Base-by-base conservation (phyloP, 92 coral and sea anemone species). In the Bergia puertoricense region DNA sequence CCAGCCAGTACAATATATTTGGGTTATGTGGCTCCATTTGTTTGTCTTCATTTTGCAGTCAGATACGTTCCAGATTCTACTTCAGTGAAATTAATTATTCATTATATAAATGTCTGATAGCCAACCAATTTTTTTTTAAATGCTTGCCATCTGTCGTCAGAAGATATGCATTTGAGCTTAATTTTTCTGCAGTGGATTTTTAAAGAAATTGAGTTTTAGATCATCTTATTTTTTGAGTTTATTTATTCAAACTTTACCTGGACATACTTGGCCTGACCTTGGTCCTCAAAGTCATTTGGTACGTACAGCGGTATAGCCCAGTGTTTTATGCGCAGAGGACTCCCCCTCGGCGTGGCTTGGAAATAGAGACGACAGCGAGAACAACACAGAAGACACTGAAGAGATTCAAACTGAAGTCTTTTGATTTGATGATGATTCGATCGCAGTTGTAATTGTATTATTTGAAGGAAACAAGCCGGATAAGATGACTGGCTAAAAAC, bases 321-420 rank as follows among this genome's bases (percentile, higher is more conserved):
- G 36, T 54, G 50, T 11, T 51, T 16, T 62, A 57, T 80, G 85
- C 85, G 85, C 85, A 39, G 23, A 56, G 69, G 42, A 76, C 72
- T 36, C 68, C 85, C 68, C 40, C 69, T 56, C 85, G 85, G 85
- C 73, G 85, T 80, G 85, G 85, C 85, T 80, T 74, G 78, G 8
- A 74, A 6, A 40, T 54, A 11, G 16, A 54, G 59, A 43, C 16
- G 77, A 74, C 77, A 74, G 77, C 42, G 46, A 76, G 45, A 22
- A 74, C 45, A 38, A 38, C 30, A 30, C 30, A 30, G 30, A 30
- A 30, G 30, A 30, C 30, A 30, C 15, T 38, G 78, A 14, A 11
- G 44, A 75, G 46, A 18, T 76, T 42, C 44, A 6, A n/a, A 41
- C 14, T n/a, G 22, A 76, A 76, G 8, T 2, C 36, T 15, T 76